Conservation (phyloP, 2,113 vertebrate genomes). For the Platanista minor region DNA sequence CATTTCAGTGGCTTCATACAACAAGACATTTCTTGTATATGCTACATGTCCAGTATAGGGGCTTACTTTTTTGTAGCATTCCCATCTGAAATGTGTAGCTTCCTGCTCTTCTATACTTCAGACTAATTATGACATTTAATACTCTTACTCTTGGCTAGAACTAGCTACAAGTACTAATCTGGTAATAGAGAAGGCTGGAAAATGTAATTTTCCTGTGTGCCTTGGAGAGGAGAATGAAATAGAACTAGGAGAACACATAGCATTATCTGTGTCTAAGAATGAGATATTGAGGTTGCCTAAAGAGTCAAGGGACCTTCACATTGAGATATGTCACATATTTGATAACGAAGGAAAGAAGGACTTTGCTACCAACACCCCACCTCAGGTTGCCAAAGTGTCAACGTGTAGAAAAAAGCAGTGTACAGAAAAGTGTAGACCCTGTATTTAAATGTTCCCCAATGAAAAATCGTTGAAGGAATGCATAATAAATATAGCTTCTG, state of each 20-base stretch:
- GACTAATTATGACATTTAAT: not conserved
- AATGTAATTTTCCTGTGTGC: not conserved
- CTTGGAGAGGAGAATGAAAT: not conserved
- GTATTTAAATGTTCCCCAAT: not conserved
- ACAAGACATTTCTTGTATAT: conserved; percentile 12
- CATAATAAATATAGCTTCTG: not conserved
- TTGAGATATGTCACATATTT: not conserved
- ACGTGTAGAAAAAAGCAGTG: not conserved
- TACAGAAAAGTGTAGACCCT: not conserved
- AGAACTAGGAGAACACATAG: not conserved
- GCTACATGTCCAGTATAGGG: not conserved
- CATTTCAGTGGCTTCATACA: not conserved
- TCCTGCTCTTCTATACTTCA: not conserved
- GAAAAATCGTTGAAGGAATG: not conserved
- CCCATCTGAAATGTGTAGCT: not conserved
- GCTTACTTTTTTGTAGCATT: not conserved
- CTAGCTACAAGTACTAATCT: not conserved
- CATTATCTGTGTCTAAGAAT: not conserved
- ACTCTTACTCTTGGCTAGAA: not conserved
- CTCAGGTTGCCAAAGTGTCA: not conserved
- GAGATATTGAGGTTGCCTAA: not conserved
- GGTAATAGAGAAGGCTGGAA: not conserved
- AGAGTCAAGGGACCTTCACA: not conserved
- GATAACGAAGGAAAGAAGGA: not conserved
- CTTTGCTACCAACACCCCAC: not conserved